phyloP scores from a whole-genome alignment of 2,888 invertebrate genomes.

The Heteromyza rotundicornis region DNA sequence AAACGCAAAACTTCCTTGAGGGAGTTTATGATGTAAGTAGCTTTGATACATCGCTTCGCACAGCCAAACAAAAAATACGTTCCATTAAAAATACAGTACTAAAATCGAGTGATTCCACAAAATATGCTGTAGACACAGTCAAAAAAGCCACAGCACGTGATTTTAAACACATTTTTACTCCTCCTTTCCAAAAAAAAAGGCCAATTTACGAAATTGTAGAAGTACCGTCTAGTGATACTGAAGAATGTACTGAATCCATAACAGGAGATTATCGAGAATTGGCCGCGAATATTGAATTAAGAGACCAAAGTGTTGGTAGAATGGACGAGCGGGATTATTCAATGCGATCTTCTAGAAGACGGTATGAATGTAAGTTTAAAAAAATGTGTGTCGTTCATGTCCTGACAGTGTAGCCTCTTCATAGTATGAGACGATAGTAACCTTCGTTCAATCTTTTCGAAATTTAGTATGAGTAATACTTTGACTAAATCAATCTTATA shows the following conservation, averaged over 20 bases:
- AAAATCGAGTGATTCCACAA: constrained; percentile 60
- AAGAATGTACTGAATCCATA: constrained; percentile 52
- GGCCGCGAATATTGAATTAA: constrained; percentile 51
- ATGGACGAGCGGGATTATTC: no score
- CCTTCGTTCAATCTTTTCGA: no score
- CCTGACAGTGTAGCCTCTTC: no score
- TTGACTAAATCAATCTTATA: no score
- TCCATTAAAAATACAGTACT: constrained; percentile 60
- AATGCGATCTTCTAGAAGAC: constrained; percentile 69
- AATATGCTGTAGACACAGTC: constrained; percentile 62
- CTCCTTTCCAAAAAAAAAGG: constrained; percentile 54
- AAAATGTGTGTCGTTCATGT: no score
- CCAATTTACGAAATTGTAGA: constrained; percentile 61
- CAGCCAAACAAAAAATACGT: constrained; percentile 61
- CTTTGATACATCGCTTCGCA: constrained; percentile 58
- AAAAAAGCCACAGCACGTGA: constrained; percentile 62
- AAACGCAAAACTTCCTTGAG: constrained; percentile 59
- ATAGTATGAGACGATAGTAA: no score
- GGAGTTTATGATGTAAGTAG: constrained; percentile 55
- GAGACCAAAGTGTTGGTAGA: constrained; percentile 51
- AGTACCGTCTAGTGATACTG: constrained; percentile 46
- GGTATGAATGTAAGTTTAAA: constrained; percentile 52
- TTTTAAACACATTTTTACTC: constrained; percentile 61
- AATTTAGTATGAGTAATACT: no score
- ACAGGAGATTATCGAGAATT: constrained; percentile 55